Base-by-base conservation (phyloP, 2,797 vertebrate genomes). In the Chaunax sp. region DNA sequence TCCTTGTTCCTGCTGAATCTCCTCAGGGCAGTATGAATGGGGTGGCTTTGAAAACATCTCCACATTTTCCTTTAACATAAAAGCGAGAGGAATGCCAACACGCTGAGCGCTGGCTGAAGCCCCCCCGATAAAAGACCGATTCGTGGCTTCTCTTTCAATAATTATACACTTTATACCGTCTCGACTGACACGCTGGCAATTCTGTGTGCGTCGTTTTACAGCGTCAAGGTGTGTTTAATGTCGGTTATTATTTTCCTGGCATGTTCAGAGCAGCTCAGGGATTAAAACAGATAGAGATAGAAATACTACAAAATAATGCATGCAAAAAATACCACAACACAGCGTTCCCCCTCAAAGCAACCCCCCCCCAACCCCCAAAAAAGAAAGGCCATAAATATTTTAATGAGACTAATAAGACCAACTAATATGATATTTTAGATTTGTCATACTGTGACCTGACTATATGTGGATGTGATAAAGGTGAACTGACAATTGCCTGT, bases 121-220 rank as follows among this genome's bases (percentile, higher is more conserved):
- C 28, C 28, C 28, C 9, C 33, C n/a, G n/a, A 11, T 35, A 35
- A 35, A 8, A 35, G 33, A 35, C 33, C 33, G n/a, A 35, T 35
- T 35, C 10, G 33, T 5, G 65, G 13, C n/a, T 49, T 23, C 47
- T 66, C 61, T 14, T 14, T 75, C 49, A 73, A 30, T 77, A 77
- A 88, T 78, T 76, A 71, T 43, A 64, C 43, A 58, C 68, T 75
- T 82, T 62, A 62, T 62, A 62, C 50, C 37, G 38, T 53, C 56
- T 54, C 49, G 30, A 16, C 67, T 71, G 55, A 72, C 19, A 65
- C 57, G 64, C 54, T 33, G 37, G 18, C 3, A 18, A 40, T 38
- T 72, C 16, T 60, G 6, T 60, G 6, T 56, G 10, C 28, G 37
- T 54, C 22, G 55, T 64, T 35, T 5, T 23, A 20, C 26, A 73